Evolutionary conservation across 2,888 invertebrate species (phyloP).

Genomic region (Nysson spinosus): DNA sequence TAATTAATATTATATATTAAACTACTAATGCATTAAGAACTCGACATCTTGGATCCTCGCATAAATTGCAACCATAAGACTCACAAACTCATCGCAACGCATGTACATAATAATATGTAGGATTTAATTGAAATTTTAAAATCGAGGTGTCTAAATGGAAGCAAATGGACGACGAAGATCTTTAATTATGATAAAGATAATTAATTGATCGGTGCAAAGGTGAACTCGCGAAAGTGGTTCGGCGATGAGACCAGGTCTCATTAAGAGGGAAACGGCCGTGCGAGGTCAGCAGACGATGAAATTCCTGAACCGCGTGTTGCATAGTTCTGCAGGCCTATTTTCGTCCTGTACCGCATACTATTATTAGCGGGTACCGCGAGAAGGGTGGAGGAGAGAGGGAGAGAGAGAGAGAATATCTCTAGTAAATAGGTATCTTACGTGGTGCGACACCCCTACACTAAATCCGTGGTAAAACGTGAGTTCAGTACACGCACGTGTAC

Average conservation of each 20-base stretch:
- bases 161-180: no score
- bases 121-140: no score
- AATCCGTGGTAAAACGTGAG: constrained; percentile 5
- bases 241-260: constrained; percentile 35
- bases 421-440: constrained; percentile 56
- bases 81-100: no score
- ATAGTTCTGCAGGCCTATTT: constrained; percentile 69
- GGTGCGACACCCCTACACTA: background rate
- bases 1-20: no score
- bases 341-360: constrained; percentile 64
- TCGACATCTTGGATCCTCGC: no score
- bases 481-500: constrained; percentile 12
- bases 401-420: constrained; percentile 37
- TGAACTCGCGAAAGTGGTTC: constrained; percentile 2
- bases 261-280: constrained; percentile 53
- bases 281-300: constrained; percentile 61
- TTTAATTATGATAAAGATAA: constrained; percentile 28
- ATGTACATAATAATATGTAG: no score
- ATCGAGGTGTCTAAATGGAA: background rate
- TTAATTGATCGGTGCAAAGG: constrained; percentile 2
- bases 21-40: no score
- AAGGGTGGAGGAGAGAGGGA: constrained; percentile 25
- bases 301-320: constrained; percentile 64
- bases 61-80: no score
- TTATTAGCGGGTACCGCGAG: constrained; percentile 56